Evolutionary conservation across 1,140 invertebrate genomes (phyloP).

Genomic region (Physella acuta): DNA sequence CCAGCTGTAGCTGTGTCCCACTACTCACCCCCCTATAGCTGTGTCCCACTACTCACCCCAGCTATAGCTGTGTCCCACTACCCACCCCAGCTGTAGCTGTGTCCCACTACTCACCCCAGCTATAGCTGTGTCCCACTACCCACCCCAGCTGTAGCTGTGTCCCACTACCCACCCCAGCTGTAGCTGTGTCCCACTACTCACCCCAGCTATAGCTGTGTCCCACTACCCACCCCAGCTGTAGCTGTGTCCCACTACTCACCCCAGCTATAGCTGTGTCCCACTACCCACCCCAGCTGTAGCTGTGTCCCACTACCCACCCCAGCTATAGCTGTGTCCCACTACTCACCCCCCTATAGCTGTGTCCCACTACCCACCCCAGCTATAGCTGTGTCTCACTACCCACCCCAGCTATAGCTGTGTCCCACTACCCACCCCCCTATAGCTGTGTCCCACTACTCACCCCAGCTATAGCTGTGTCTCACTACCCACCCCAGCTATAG

Average conservation of each 20-base stretch:
- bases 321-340: slow-evolving; percentile 88
- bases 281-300: slow-evolving; percentile 85
- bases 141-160: slow-evolving; percentile 89
- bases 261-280: slow-evolving; percentile 90
- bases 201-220: slow-evolving; percentile 89
- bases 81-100: slow-evolving; percentile 88
- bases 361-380: slow-evolving; percentile 81
- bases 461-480: slow-evolving; percentile 90
- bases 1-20: slow-evolving; percentile 91
- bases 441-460: too few species aligned
- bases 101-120: slow-evolving; percentile 81
- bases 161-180: slow-evolving; percentile 83
- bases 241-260: slow-evolving; percentile 78
- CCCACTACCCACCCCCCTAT: slow-evolving; percentile 88
- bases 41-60: slow-evolving; percentile 76
- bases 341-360: slow-evolving; percentile 89
- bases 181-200: slow-evolving; percentile 79
- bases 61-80: slow-evolving; percentile 84
- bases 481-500: slow-evolving; percentile 83
- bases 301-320: slow-evolving; percentile 79
- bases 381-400: slow-evolving; percentile 81
- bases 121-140: slow-evolving; percentile 79
- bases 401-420: slow-evolving; percentile 89
- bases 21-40: slow-evolving; percentile 88
- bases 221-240: slow-evolving; percentile 82